Conservation (phyloP, 1,140 invertebrate species). For the Drosophila arawakana region DNA sequence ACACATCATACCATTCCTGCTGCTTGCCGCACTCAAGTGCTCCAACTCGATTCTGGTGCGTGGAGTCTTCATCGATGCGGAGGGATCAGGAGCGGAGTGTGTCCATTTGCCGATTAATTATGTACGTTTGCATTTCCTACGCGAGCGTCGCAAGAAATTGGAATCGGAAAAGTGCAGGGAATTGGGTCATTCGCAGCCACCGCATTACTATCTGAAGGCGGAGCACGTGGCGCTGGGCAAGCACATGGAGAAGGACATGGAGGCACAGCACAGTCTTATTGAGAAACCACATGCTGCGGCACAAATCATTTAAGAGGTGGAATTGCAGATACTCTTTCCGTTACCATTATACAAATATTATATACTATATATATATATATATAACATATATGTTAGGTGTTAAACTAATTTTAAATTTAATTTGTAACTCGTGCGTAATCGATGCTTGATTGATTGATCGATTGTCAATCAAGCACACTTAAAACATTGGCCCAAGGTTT, state of each 20-base stretch:
- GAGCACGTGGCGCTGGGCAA: slow-evolving; percentile 55
- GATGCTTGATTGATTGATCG: slow-evolving; percentile 12
- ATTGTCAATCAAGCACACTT: slow-evolving; percentile 56
- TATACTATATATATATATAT: slow-evolving; percentile 8
- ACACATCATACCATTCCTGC: slow-evolving; percentile 89
- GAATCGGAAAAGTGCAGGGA: background rate
- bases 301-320: slow-evolving; percentile 61
- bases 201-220: slow-evolving; percentile 61
- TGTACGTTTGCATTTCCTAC: slow-evolving; percentile 90
- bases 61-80: slow-evolving; percentile 93
- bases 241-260: slow-evolving; percentile 67
- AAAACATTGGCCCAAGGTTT: slow-evolving; percentile 30
- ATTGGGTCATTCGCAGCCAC: slow-evolving; percentile 29
- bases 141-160: slow-evolving; percentile 86
- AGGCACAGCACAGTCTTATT: slow-evolving; percentile 73
- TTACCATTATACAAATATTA: slow-evolving; percentile 32
- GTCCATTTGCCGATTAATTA: slow-evolving; percentile 93
- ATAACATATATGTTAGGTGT: slow-evolving; percentile 42
- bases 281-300: slow-evolving; percentile 58
- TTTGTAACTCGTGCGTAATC: slow-evolving; percentile 37
- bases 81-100: slow-evolving; percentile 91
- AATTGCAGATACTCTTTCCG: slow-evolving; percentile 5
- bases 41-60: slow-evolving; percentile 93
- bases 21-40: slow-evolving; percentile 92
- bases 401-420: slow-evolving; percentile 71